Conservation (phyloP, 1,140 invertebrate species). For the Aphelinus atriplicis region DNA sequence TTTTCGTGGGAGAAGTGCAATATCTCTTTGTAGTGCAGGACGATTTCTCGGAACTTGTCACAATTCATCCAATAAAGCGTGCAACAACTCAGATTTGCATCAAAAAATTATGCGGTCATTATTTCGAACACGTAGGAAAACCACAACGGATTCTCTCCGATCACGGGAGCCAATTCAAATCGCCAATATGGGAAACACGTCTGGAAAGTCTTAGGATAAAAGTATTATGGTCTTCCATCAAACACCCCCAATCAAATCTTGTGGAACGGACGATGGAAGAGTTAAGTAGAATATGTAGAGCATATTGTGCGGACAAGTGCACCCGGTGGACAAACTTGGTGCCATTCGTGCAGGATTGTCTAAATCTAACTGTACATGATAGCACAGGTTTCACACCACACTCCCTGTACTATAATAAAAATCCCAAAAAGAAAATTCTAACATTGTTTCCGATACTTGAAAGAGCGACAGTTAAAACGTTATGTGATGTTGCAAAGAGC, state of each 20-base stretch:
- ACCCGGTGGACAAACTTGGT: conserved; percentile 15
- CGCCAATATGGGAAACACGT: neutral
- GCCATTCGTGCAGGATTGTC: neutral
- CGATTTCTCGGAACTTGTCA: conserved; percentile 52
- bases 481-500: no score
- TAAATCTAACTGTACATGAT: neutral
- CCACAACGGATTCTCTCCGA: conserved; percentile 46
- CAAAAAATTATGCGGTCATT: conserved; percentile 34
- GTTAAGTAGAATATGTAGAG: conserved; percentile 39
- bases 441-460: neutral
- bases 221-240: conserved; percentile 9
- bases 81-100: conserved; percentile 44
- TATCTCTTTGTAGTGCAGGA: conserved; percentile 55
- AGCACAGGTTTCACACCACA: neutral
- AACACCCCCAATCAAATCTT: conserved; percentile 50
- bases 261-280: conserved; percentile 49
- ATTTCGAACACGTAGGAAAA: conserved; percentile 36
- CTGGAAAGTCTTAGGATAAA: conserved; percentile 5
- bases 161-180: conserved; percentile 30
- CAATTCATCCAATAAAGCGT: conserved; percentile 44
- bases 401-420: neutral
- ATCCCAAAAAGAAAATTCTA: neutral
- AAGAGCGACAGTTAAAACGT: no score
- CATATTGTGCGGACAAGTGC: conserved; percentile 33
- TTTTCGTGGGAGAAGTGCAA: conserved; percentile 38